Evolutionary conservation across 2,888 invertebrate species (phyloP).

Genomic region (Flexamia atlantica): DNA sequence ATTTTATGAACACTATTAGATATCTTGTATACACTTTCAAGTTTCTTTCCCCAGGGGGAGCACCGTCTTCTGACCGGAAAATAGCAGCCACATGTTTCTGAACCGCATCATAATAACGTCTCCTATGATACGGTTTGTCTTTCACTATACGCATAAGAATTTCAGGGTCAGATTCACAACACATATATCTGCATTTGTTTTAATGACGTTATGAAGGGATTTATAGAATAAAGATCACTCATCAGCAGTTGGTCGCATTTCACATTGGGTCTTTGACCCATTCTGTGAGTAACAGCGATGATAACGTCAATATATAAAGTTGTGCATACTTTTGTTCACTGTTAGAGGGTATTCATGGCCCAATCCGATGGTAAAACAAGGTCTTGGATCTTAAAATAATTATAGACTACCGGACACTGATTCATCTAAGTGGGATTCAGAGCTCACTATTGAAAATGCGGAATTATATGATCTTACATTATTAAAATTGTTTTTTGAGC

Average conservation of each 20-base stretch:
- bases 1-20: neutral
- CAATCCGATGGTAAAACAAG: slow-evolving; percentile 11
- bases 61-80: neutral
- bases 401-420: neutral
- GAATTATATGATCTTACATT: too few species aligned
- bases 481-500: neutral
- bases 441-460: too few species aligned
- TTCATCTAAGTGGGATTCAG: neutral
- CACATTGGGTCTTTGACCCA: too few species aligned
- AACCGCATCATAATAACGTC: neutral
- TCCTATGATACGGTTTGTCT: neutral
- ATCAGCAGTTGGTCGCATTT: too few species aligned
- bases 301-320: slow-evolving; percentile 9
- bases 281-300: neutral
- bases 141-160: too few species aligned
- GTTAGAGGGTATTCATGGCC: neutral
- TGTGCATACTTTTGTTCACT: slow-evolving; percentile 7
- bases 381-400: slow-evolving; percentile 8
- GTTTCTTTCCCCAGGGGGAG: neutral
- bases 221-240: too few species aligned
- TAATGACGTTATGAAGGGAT: neutral
- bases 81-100: neutral
- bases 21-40: neutral
- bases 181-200: neutral
- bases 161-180: slow-evolving; percentile 9